Conservation (phyloP, 2,888 invertebrate genomes). For the Epistrophe grossulariae region DNA sequence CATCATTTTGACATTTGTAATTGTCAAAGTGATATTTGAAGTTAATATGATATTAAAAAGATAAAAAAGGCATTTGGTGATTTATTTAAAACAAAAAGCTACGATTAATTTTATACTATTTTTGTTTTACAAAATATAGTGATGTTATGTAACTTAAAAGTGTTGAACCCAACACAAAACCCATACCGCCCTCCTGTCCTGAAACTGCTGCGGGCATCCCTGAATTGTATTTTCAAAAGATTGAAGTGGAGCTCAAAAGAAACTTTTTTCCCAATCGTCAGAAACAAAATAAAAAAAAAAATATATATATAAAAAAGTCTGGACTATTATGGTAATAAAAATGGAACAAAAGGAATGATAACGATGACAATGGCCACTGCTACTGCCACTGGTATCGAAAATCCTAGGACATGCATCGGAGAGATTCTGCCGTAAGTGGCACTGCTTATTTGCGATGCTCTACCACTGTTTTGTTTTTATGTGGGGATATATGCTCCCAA, state of each 20-base stretch:
- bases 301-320: slow-evolving; percentile 22
- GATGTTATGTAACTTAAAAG: no score
- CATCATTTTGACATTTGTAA: no score
- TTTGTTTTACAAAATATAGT: no score
- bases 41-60: no score
- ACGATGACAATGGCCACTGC: slow-evolving; percentile 56
- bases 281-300: slow-evolving; percentile 16
- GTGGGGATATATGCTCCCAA: neutral
- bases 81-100: no score
- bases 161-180: neutral
- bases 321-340: slow-evolving; percentile 70
- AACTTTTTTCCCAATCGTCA: slow-evolving; percentile 18
- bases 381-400: slow-evolving; percentile 47
- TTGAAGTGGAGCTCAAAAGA: neutral
- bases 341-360: slow-evolving; percentile 62
- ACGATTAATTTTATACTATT: no score
- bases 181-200: neutral
- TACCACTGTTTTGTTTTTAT: neutral
- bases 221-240: neutral
- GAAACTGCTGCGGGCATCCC: neutral
- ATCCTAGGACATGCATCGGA: slow-evolving; percentile 61
- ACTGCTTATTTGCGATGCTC: slow-evolving; percentile 10
- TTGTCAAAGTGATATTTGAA: no score
- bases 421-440: slow-evolving; percentile 34
- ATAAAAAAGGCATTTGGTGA: no score